Percentiles rank a stretch among this genome's conserved stretches.
These are phyloP conservation scores for Pseudomyrmex concolor DNA, from an alignment of 1,140 invertebrate genomes.

Conservation along the genomic window DNA sequence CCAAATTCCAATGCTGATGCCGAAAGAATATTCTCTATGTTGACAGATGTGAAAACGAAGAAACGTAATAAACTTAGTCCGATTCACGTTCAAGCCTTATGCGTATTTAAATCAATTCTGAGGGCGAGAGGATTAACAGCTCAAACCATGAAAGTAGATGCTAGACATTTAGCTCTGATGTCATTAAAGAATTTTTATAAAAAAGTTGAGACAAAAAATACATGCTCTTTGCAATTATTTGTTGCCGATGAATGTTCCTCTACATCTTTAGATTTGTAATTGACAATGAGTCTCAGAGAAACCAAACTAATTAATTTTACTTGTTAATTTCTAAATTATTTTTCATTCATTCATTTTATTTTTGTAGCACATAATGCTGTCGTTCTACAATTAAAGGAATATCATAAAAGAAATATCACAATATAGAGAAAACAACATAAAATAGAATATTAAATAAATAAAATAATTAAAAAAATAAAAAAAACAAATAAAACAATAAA, in stretches of 20 bases:
- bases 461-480: too few relatives aligned
- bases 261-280: conserved; percentile 10
- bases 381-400: too few relatives aligned
- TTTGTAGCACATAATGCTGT: too few relatives aligned
- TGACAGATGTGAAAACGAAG: conserved; percentile 2
- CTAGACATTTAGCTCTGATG: conserved; percentile 15
- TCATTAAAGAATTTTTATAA: not conserved
- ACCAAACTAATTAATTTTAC: not conserved
- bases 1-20: not conserved
- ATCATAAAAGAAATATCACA: too few relatives aligned
- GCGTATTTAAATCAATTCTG: conserved; percentile 14
- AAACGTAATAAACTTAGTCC: not conserved
- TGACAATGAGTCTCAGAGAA: not conserved
- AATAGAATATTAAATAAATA: too few relatives aligned
- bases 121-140: not conserved
- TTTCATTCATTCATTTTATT: too few relatives aligned
- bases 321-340: too few relatives aligned
- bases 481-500: too few relatives aligned
- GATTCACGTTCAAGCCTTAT: not conserved
- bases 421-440: too few relatives aligned
- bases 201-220: not conserved
- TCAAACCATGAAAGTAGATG: conserved; percentile 10
- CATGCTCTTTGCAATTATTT: not conserved
- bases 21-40: conserved; percentile 4
- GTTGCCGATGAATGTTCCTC: not conserved